phyloP scores from a whole-genome alignment of 2,888 invertebrate species.

The Pristionchus mayeri region DNA sequence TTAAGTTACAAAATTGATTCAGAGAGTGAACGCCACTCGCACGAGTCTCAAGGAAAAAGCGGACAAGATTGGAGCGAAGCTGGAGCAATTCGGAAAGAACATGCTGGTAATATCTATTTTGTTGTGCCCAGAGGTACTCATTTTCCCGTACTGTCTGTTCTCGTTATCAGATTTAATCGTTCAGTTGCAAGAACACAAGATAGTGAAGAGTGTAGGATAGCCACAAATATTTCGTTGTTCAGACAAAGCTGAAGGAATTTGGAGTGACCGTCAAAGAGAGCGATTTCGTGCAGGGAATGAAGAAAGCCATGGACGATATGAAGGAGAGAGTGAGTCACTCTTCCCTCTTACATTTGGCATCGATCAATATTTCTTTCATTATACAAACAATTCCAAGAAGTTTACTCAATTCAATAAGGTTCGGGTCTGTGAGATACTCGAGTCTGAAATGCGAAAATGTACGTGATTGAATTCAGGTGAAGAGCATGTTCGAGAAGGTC shows the following conservation, averaged over 20 bases:
- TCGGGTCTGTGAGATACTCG: no score
- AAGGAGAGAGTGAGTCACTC: background rate
- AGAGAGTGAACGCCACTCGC: background rate
- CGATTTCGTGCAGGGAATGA: conserved; percentile 37
- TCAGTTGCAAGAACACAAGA: no score
- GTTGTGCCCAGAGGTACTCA: no score
- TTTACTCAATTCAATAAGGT: background rate
- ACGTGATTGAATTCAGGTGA: background rate
- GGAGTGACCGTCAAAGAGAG: conserved; percentile 21
- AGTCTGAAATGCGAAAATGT: background rate
- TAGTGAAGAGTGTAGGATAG: no score
- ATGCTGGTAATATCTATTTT: background rate
- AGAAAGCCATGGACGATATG: background rate
- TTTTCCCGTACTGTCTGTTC: no score
- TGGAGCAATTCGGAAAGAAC: conserved; percentile 6
- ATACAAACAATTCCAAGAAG: background rate
- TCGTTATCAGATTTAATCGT: no score
- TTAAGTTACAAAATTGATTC: no score
- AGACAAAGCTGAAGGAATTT: background rate
- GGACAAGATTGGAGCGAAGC: background rate
- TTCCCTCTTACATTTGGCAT: no score
- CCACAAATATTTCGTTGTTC: no score
- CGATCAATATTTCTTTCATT: background rate
- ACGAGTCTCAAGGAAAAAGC: background rate
- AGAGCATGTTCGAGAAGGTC: conserved; percentile 19